Evolutionary conservation across 1,140 invertebrate species (phyloP).

Genomic region (Scaptodrosophila lebanonensis): DNA sequence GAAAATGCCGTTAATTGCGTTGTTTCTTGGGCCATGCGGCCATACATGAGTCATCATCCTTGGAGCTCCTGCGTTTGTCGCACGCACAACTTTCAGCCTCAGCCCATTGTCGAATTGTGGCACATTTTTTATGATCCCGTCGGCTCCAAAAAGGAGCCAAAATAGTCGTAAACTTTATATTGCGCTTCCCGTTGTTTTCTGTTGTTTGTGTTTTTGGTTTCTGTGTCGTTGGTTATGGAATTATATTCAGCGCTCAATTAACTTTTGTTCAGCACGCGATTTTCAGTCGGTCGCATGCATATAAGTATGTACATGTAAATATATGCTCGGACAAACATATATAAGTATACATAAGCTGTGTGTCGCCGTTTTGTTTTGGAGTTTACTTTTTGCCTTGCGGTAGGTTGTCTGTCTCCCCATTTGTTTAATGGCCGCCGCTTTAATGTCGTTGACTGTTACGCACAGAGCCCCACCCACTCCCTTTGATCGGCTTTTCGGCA

Average conservation of each 20-base stretch:
- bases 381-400: slow-evolving; percentile 22
- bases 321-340: slow-evolving; percentile 4
- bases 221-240: slow-evolving; percentile 59
- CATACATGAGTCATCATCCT: slow-evolving; percentile 44
- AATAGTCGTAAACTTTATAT: slow-evolving; percentile 51
- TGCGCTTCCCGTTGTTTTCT: slow-evolving; percentile 16
- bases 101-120: slow-evolving; percentile 19
- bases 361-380: too few species aligned
- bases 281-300: slow-evolving; percentile 43
- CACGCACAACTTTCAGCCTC: slow-evolving; percentile 28
- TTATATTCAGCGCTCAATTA: slow-evolving; percentile 62
- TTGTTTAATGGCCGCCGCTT: slow-evolving; percentile 29
- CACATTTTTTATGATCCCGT: slow-evolving; percentile 22
- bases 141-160: slow-evolving; percentile 32
- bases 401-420: slow-evolving; percentile 19
- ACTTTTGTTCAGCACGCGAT: slow-evolving; percentile 55
- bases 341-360: not conserved
- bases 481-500: too few species aligned
- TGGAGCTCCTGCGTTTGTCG: slow-evolving; percentile 1
- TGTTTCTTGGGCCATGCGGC: not conserved
- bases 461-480: slow-evolving; percentile 2
- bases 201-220: slow-evolving; percentile 4
- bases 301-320: not conserved
- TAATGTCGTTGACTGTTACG: slow-evolving; percentile 36
- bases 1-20: too few species aligned